A percentile compares a stretch with the other conserved stretches of the same genome.
phyloP scores from a whole-genome alignment of 2,113 vertebrate genomes.

The Chinchilla lanigera region DNA sequence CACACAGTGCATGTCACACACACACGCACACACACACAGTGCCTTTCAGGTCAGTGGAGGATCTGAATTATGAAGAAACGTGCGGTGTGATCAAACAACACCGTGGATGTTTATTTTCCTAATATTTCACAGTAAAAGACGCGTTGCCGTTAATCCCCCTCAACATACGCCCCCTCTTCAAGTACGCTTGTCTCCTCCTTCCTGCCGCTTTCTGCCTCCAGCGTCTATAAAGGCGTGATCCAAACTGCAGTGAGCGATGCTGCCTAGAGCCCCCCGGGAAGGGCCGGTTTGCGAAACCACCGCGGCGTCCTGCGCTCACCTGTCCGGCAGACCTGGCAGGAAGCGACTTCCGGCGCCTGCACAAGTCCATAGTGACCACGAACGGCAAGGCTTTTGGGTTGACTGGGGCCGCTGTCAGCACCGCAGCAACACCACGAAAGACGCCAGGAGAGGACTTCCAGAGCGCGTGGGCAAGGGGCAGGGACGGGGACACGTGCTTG shows the following conservation, averaged over 20 bases:
- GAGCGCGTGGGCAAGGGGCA: background rate
- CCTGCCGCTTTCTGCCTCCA: background rate
- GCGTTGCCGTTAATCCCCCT: background rate
- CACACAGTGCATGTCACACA: too few relatives aligned
- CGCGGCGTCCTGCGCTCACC: background rate
- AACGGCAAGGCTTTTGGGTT: background rate
- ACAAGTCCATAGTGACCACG: background rate
- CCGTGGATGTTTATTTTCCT: background rate
- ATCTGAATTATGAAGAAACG: background rate
- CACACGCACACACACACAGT: background rate
- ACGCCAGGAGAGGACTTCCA: background rate
- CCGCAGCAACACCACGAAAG: background rate
- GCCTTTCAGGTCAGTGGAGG: constrained; percentile 4
- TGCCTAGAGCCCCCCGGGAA: too few relatives aligned
- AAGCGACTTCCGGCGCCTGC: background rate
- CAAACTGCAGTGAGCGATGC: background rate
- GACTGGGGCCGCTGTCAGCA: background rate
- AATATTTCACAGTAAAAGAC: background rate
- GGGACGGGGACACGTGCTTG: background rate
- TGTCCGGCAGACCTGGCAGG: background rate
- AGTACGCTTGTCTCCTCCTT: background rate
- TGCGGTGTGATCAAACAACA: background rate
- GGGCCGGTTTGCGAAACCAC: background rate
- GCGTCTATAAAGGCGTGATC: too few relatives aligned
- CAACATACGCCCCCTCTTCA: background rate